phyloP scores from a whole-genome alignment of 2,797 vertebrate species.

The Lutjanus campechanus region DNA sequence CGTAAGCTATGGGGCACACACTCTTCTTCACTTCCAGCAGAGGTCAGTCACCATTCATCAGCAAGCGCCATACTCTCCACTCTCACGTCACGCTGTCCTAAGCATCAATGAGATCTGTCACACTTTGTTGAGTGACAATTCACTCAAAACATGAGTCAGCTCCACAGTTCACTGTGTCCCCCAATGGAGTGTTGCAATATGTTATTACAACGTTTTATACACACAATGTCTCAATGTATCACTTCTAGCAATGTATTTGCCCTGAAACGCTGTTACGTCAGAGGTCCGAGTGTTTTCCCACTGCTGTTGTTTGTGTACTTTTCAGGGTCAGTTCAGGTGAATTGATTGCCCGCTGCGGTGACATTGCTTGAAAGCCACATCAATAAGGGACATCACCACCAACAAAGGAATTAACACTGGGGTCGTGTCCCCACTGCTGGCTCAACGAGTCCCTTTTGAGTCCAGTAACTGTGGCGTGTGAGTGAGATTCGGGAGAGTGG shows the following conservation, averaged over 20 bases:
- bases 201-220: neutral
- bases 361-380: constrained; percentile 54
- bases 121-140: neutral
- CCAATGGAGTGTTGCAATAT: neutral
- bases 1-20: neutral
- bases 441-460: constrained; percentile 41
- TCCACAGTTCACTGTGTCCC: neutral
- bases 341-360: constrained; percentile 57
- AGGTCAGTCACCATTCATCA: constrained; percentile 17
- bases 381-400: constrained; percentile 58
- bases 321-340: constrained; percentile 72
- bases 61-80: neutral
- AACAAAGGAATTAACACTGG: constrained; percentile 65
- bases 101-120: neutral
- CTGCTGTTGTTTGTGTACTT: constrained; percentile 59
- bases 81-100: neutral
- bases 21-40: constrained; percentile 9
- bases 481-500: constrained; percentile 22
- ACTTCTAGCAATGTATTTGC: constrained; percentile 6
- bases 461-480: constrained; percentile 45
- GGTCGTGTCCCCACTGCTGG: constrained; percentile 65
- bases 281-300: constrained; percentile 24
- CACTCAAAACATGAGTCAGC: constrained; percentile 5
- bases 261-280: constrained; percentile 7
- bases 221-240: neutral